A percentile compares a stretch with the other conserved stretches of the same genome.
Evolutionary conservation across 92 coral and sea anemone species (phyloP).

Genomic region (Metridium senile): DNA sequence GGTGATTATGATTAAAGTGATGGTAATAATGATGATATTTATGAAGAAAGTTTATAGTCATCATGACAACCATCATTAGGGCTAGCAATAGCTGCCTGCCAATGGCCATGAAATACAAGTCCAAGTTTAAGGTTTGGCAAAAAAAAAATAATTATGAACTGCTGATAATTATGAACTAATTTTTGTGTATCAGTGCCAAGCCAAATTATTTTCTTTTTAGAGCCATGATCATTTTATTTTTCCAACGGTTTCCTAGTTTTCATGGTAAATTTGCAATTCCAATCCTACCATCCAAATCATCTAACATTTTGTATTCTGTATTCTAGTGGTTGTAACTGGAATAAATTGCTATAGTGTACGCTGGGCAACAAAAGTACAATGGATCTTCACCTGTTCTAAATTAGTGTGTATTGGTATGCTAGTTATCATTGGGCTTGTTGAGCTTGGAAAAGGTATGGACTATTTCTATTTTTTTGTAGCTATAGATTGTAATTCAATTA

Average conservation of each 20-base stretch:
- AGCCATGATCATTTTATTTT: too few species aligned
- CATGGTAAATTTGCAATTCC: too few species aligned
- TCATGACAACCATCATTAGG: too few species aligned
- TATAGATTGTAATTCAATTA: neutral
- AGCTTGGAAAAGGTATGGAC: slow-evolving; percentile 65
- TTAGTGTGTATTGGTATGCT: slow-evolving; percentile 77
- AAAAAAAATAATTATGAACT: too few species aligned
- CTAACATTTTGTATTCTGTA: neutral
- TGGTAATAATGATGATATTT: neutral
- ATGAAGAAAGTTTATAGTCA: neutral
- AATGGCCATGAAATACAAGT: too few species aligned
- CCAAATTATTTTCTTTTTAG: too few species aligned
- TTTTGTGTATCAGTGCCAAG: too few species aligned
- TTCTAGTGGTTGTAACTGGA: slow-evolving; percentile 66
- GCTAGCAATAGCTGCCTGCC: neutral
- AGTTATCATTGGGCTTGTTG: slow-evolving; percentile 72
- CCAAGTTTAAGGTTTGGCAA: too few species aligned
- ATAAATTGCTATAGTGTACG: slow-evolving; percentile 88
- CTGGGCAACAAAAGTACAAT: slow-evolving; percentile 78
- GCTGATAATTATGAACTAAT: too few species aligned
- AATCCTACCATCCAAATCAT: too few species aligned
- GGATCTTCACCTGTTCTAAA: slow-evolving; percentile 79
- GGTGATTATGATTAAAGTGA: neutral
- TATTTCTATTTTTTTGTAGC: neutral
- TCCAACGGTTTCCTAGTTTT: too few species aligned